These are phyloP conservation scores for Agapornis canus DNA, from an alignment of 2,797 vertebrate species.

Conservation along the genomic window DNA sequence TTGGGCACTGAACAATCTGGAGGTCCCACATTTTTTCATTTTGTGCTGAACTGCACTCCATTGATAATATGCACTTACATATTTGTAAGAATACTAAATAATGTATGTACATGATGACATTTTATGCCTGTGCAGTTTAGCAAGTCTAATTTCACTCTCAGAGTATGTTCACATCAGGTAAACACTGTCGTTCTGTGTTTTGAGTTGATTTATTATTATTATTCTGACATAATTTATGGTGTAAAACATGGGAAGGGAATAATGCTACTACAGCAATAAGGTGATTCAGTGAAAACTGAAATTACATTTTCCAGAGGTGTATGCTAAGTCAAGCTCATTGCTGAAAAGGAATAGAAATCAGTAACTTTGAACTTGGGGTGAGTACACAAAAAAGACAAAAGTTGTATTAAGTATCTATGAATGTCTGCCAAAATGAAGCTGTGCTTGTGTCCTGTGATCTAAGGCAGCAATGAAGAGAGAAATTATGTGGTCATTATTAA, in stretches of 20 bases:
- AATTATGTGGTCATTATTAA: neutral
- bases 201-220: constrained; percentile 14
- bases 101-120: neutral
- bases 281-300: neutral
- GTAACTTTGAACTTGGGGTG: neutral
- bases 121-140: constrained; percentile 2
- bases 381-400: neutral
- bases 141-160: neutral
- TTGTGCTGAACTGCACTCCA: neutral
- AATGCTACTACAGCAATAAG: neutral
- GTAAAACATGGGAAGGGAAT: neutral
- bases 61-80: neutral
- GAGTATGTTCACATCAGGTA: neutral
- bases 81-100: neutral
- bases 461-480: neutral
- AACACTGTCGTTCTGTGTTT: constrained; percentile 11
- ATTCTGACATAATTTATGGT: neutral
- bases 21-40: neutral
- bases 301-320: neutral
- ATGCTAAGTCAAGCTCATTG: neutral
- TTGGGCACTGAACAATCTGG: neutral
- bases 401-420: neutral
- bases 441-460: neutral
- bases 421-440: neutral
- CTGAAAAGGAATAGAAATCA: neutral